These are phyloP conservation scores for Hirundichthys speculiger DNA, from an alignment of 2,113 vertebrate genomes.

Conservation along the genomic window DNA sequence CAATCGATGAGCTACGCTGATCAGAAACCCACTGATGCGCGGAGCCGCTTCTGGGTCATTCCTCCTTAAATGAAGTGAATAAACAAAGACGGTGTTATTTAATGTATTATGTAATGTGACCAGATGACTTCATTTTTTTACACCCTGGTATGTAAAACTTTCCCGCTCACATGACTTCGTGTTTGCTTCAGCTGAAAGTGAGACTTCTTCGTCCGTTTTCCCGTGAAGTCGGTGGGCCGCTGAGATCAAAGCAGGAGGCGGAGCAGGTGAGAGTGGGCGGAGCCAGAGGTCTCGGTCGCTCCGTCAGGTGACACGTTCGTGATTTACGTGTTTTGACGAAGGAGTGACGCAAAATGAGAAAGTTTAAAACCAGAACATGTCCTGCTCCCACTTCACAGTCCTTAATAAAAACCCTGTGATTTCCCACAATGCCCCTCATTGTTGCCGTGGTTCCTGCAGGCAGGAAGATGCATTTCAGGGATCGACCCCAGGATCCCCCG, in stretches of 20 bases:
- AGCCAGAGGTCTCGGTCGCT: constrained; percentile 20
- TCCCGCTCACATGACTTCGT: background rate
- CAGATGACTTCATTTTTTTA: too few relatives aligned
- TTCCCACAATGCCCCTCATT: constrained; percentile 63
- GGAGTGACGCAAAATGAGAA: constrained; percentile 68
- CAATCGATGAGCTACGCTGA: too few relatives aligned
- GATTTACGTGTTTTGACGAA: constrained; percentile 68
- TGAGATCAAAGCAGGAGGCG: constrained; percentile 9
- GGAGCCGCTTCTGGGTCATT: too few relatives aligned
- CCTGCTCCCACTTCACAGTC: constrained; percentile 18
- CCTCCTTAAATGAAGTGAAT: too few relatives aligned
- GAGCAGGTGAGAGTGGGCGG: constrained; percentile 26
- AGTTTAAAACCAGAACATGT: constrained; percentile 63
- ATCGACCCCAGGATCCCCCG: constrained; percentile 22
- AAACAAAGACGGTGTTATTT: too few relatives aligned
- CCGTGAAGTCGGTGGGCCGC: background rate
- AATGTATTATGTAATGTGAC: too few relatives aligned
- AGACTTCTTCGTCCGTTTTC: background rate
- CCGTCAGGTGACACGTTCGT: constrained; percentile 35
- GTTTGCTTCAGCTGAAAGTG: background rate
- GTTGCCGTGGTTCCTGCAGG: constrained; percentile 50
- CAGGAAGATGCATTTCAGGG: constrained; percentile 49
- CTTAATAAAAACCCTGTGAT: constrained; percentile 61
- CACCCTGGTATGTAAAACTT: too few relatives aligned
- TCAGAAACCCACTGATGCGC: too few relatives aligned